Conservation (phyloP, 2,888 invertebrate genomes). For the Boloria selene region DNA sequence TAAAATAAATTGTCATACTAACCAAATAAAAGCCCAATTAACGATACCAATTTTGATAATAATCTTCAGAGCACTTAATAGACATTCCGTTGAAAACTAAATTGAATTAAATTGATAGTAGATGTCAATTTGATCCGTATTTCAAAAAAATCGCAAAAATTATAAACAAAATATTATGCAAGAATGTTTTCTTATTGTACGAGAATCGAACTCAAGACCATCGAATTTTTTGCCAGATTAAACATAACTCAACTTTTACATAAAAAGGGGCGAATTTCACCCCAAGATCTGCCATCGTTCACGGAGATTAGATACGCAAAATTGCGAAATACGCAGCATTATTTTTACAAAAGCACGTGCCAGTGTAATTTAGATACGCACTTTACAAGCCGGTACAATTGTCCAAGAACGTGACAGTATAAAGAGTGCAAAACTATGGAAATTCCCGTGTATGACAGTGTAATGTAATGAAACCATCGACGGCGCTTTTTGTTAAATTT, state of each 20-base stretch:
- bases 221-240: neutral
- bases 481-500: constrained; percentile 14
- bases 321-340: constrained; percentile 30
- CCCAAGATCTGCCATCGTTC: constrained; percentile 11
- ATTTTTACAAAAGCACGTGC: constrained; percentile 36
- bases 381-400: constrained; percentile 37
- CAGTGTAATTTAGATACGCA: constrained; percentile 40
- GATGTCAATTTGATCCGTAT: too few relatives aligned
- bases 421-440: constrained; percentile 20
- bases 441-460: constrained; percentile 2
- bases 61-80: too few relatives aligned
- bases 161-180: too few relatives aligned
- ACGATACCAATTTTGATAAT: too few relatives aligned
- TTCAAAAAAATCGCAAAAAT: too few relatives aligned
- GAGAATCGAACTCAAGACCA: too few relatives aligned
- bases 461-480: constrained; percentile 14
- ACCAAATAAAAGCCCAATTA: too few relatives aligned
- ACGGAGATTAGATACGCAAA: constrained; percentile 34
- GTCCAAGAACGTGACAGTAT: constrained; percentile 30
- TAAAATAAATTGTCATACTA: too few relatives aligned
- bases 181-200: too few relatives aligned
- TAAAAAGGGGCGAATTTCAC: constrained; percentile 9
- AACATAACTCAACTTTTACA: neutral
- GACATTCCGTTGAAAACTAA: too few relatives aligned
- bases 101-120: too few relatives aligned